Percentiles rank a stretch among this genome's conserved stretches.
Evolutionary conservation across 2,797 vertebrate species (phyloP).

Genomic region (Selene dorsalis): DNA sequence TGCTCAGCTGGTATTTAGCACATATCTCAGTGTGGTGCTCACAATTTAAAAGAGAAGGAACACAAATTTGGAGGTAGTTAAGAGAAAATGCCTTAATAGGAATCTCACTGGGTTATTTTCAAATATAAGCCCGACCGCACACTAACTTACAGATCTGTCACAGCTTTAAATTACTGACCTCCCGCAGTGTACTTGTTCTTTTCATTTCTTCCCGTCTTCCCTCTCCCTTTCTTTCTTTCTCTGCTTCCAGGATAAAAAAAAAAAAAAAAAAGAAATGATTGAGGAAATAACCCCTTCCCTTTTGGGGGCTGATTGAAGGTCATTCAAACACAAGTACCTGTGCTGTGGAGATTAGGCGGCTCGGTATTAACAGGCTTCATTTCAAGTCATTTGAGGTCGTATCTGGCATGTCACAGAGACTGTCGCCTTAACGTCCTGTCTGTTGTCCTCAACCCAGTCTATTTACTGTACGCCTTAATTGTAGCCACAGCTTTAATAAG

Average conservation of each 20-base stretch:
- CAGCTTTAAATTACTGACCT: slow-evolving; percentile 67
- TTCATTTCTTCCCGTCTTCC: slow-evolving; percentile 8
- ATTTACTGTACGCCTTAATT: slow-evolving; percentile 68
- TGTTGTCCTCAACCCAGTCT: slow-evolving; percentile 56
- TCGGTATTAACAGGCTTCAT: slow-evolving; percentile 60
- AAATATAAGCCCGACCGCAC: slow-evolving; percentile 52
- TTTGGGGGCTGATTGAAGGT: slow-evolving; percentile 61
- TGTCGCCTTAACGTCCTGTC: slow-evolving; percentile 49
- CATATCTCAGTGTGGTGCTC: slow-evolving; percentile 76
- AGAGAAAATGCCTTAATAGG: slow-evolving; percentile 63
- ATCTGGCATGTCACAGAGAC: slow-evolving; percentile 60
- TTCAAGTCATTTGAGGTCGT: slow-evolving; percentile 67
- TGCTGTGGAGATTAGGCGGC: slow-evolving; percentile 59
- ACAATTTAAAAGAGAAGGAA: slow-evolving; percentile 58
- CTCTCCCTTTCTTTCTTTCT: not conserved
- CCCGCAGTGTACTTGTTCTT: slow-evolving; percentile 56
- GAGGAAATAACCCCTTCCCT: slow-evolving; percentile 49
- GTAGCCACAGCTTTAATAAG: slow-evolving; percentile 70
- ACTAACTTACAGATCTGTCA: slow-evolving; percentile 61
- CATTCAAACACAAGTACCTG: slow-evolving; percentile 66
- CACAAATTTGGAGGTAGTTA: slow-evolving; percentile 60
- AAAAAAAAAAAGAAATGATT: slow-evolving; percentile 40
- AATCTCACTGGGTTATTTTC: slow-evolving; percentile 63
- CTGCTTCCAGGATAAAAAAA: slow-evolving; percentile 34
- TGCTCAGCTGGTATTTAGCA: slow-evolving; percentile 74